Evolutionary conservation across 2,888 invertebrate genomes (phyloP), one percentile per base, ranked within the genome.

Genomic region (Pachycephus smyrnensis): DNA sequence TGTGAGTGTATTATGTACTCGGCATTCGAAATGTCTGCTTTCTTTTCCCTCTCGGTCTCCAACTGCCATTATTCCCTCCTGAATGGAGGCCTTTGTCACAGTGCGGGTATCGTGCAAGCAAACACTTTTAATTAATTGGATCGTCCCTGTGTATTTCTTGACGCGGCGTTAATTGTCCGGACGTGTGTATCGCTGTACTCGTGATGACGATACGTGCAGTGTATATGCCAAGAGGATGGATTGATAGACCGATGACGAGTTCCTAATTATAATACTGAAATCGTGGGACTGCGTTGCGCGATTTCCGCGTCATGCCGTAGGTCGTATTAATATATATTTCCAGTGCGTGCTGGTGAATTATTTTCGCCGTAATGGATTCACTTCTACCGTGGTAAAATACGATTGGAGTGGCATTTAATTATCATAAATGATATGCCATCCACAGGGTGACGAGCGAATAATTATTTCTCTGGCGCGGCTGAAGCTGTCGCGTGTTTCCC

Each of bases 381-480:
- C 55, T 55, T 23, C 55, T 55, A 9, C 55, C 55, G 9, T 23
- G 2, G 9, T 55, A 23, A 23, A 55, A 23, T 55, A 33, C 40
- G 68, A 31, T 68, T 40, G 75, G 23, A 55, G 37, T 36, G 75
- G 37, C 75, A 31, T 55, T 75, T 68, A 75, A 75, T 75, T 75
- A 75, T 31, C 12, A 75, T 31, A 55, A 75, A 75, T n/a, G 30
- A 32, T 31, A 12, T 30, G 31, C 15, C 55, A 55, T 23, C 55
- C 55, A 31, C 55, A 31, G 68, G 73, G 80, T 77, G 82, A 82
- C 31, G 71, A 33, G 33, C 71, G 71, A 71, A 33, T 71, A 71
- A 71, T 71, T 69, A 30, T 69, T 69, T 71, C 71, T 55, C 55
- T 23, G 23, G 9, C 71, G 12, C 11, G 71, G 71, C 55, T 6